Base-by-base conservation (phyloP, 2,888 invertebrate species). In the Ellobium chinense region DNA sequence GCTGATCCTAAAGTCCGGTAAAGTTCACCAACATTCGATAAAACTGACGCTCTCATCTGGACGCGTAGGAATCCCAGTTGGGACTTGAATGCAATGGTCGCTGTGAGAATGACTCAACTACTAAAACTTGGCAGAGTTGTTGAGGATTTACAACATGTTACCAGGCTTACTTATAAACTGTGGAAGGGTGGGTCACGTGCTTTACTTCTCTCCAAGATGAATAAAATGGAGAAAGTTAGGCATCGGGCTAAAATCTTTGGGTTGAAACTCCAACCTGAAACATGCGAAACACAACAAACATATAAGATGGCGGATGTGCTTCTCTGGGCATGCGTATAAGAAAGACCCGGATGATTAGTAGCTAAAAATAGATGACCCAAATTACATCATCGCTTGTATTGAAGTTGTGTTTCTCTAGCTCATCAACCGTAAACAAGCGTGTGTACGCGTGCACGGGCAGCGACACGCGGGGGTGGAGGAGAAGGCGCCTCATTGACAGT, bases 311-410 rank as follows among this genome's bases (percentile, higher is more conserved):
- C 81, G 85, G 84, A 85, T 82, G 79, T 84, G 58, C 66, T 62
- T 54, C n/a, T 62, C 54, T 80, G 84, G 46, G 85, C 85, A 85
- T 85, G 85, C 85, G 36, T 27, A 21, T n/a, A n/a, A 18, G 18
- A 39, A 34, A 80, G 68, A 77, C 84, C 85, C 85, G 84, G 83
- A 84, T 84, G 83, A 70, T n/a, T 54, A 76, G 58, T 70, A 73
- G 70, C 82, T 83, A 82, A 80, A 82, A 75, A 82, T 85, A 85
- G 68, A 56, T 81, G 78, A 78, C 80, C 79, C 68, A 79, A 68
- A 83, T 83, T 79, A 83, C 83, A 80, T 83, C 83, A 83, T 78
- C n/a, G n/a, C n/a, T n/a, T n/a, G n/a, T n/a, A n/a, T n/a, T n/a
- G n/a, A n/a, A n/a, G n/a, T n/a, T n/a, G n/a, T n/a, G 2, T 37